Conservation (phyloP, 2,113 vertebrate species). For the Megaceryle torquata region DNA sequence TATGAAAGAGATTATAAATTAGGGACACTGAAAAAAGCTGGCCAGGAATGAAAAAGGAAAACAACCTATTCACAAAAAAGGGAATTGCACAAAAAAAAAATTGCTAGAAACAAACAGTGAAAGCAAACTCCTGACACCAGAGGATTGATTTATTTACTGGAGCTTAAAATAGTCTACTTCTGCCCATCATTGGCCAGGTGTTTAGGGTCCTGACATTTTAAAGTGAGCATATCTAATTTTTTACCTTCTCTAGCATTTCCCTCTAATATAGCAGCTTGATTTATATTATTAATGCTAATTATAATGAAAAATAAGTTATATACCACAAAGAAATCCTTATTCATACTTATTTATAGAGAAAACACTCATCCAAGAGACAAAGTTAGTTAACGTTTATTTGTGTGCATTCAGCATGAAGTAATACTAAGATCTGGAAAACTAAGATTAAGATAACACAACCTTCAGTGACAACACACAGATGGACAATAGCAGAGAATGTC, state of each 20-base stretch:
- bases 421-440: neutral
- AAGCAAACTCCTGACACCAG: neutral
- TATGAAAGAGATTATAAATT: neutral
- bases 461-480: neutral
- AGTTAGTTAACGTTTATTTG: neutral
- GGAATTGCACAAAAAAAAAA: neutral
- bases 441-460: neutral
- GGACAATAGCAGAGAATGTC: neutral
- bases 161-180: neutral
- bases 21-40: neutral
- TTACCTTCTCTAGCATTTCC: neutral
- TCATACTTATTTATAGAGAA: neutral
- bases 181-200: neutral
- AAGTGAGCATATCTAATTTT: neutral
- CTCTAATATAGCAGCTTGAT: neutral
- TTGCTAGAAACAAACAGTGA: neutral
- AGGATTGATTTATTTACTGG: neutral
- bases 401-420: neutral
- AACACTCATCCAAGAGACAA: neutral
- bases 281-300: neutral
- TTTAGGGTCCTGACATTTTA: neutral
- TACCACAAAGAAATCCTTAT: neutral
- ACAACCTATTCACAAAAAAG: neutral
- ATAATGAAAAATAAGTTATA: neutral
- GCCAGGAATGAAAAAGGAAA: neutral